Evolutionary conservation across 2,113 vertebrate species (phyloP).

Genomic region (Datnioides undecimradiatus): DNA sequence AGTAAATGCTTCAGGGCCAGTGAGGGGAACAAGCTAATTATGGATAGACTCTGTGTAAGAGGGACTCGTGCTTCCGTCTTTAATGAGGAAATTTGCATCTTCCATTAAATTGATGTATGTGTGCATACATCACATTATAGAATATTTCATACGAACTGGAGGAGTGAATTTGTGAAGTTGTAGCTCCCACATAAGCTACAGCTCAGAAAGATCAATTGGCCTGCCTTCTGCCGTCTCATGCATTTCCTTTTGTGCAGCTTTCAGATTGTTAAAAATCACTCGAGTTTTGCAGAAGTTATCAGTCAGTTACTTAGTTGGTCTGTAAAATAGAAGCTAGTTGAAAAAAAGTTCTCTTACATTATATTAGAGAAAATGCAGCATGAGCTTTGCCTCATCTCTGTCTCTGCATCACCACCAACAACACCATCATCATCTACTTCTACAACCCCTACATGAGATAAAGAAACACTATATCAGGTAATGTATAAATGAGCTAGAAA

Average conservation of each 20-base stretch:
- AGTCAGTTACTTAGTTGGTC: constrained; percentile 9
- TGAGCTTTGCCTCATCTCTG: constrained; percentile 10
- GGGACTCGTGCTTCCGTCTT: constrained; percentile 71
- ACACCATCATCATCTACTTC: constrained; percentile 67
- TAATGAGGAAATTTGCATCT: constrained; percentile 87
- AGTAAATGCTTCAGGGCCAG: constrained; percentile 73
- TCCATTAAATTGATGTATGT: constrained; percentile 86
- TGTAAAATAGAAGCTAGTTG: constrained; percentile 27
- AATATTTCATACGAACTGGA: constrained; percentile 69
- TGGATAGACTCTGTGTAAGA: constrained; percentile 68
- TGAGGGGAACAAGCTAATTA: constrained; percentile 78
- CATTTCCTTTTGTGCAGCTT: constrained; percentile 54
- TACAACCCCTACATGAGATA: constrained; percentile 64
- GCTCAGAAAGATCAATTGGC: constrained; percentile 56
- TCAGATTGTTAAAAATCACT: constrained; percentile 48
- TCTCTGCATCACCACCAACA: constrained; percentile 44
- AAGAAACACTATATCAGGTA: constrained; percentile 70
- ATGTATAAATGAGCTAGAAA: constrained; percentile 79
- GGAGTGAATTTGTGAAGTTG: constrained; percentile 72
- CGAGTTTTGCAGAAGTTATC: constrained; percentile 33
- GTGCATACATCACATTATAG: constrained; percentile 73
- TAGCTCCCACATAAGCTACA: constrained; percentile 67
- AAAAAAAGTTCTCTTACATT: neutral
- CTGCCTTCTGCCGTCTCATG: constrained; percentile 25
- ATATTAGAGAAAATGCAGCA: constrained; percentile 14